A percentile compares a stretch with the other conserved stretches of the same genome.
These are phyloP conservation scores for Sebastes wilsoni DNA, from an alignment of 2,797 vertebrate species.

Conservation along the genomic window DNA sequence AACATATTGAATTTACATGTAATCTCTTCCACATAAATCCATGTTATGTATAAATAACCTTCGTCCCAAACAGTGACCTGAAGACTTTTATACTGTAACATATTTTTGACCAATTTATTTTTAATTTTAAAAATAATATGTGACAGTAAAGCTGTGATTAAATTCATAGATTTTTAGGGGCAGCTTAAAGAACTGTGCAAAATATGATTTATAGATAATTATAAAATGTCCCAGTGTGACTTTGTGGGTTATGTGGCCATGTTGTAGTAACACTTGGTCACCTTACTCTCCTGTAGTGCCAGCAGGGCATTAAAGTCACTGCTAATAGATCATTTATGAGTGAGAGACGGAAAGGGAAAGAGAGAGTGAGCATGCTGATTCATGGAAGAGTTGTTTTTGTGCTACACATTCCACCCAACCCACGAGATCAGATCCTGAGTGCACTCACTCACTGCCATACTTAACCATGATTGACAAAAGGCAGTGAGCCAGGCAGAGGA, in stretches of 20 bases:
- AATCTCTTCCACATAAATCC: neutral
- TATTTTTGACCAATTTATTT: neutral
- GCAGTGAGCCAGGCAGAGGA: neutral
- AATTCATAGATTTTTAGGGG: neutral
- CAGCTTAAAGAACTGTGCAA: neutral
- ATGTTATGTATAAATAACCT: neutral
- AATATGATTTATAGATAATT: neutral
- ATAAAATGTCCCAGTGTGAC: neutral
- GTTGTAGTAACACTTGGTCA: constrained; percentile 29
- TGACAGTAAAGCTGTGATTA: neutral
- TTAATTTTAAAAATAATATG: neutral
- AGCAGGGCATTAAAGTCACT: constrained; percentile 22
- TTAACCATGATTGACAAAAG: constrained; percentile 32
- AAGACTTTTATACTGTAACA: neutral
- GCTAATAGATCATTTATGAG: constrained; percentile 50
- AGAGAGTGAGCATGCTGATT: constrained; percentile 27
- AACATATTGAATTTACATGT: neutral
- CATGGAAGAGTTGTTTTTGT: constrained; percentile 45
- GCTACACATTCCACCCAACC: constrained; percentile 42
- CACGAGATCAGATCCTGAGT: constrained; percentile 39
- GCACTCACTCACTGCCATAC: constrained; percentile 19
- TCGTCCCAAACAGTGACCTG: neutral
- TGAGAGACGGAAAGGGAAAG: constrained; percentile 3
- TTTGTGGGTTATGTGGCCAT: constrained; percentile 1
- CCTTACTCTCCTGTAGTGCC: constrained; percentile 17